These are phyloP conservation scores for Pimpla rufipes DNA, from an alignment of 2,888 invertebrate genomes.

Conservation along the genomic window DNA sequence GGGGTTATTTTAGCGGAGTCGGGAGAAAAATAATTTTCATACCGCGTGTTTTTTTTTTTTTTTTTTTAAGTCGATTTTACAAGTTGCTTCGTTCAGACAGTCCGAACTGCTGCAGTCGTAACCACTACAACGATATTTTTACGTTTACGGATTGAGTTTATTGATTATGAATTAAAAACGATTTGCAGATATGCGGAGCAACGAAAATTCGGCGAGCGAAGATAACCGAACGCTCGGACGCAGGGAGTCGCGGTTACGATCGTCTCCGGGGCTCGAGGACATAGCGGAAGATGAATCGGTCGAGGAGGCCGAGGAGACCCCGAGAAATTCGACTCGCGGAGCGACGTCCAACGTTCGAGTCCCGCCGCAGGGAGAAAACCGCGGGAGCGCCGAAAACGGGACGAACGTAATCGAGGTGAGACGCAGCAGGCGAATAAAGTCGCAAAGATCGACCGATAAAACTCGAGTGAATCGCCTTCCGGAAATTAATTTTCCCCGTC, in stretches of 20 bases:
- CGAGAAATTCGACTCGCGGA: background rate
- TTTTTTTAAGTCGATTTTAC: too few species aligned
- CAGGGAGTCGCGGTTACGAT: background rate
- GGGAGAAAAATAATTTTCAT: too few species aligned
- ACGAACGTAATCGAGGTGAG: slow-evolving; percentile 45
- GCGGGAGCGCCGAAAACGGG: background rate
- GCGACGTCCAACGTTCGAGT: background rate
- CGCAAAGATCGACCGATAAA: background rate
- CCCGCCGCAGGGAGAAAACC: background rate
- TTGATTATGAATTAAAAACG: background rate
- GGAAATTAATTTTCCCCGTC: slow-evolving; percentile 30
- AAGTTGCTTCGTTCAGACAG: slow-evolving; percentile 39
- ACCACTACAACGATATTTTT: background rate
- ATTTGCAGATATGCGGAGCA: background rate
- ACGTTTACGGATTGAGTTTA: background rate
- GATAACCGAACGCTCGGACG: background rate
- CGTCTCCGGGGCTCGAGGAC: slow-evolving; percentile 21
- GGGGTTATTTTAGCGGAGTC: too few species aligned
- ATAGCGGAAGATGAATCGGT: slow-evolving; percentile 33
- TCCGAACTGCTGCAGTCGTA: background rate
- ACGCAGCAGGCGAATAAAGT: slow-evolving; percentile 17
- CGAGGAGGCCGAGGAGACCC: slow-evolving; percentile 26
- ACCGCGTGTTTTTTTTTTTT: too few species aligned
- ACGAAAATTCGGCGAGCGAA: slow-evolving; percentile 36
- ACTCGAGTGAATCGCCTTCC: background rate